phyloP scores from a whole-genome alignment of 2,888 invertebrate species.

The Netelia melanura region DNA sequence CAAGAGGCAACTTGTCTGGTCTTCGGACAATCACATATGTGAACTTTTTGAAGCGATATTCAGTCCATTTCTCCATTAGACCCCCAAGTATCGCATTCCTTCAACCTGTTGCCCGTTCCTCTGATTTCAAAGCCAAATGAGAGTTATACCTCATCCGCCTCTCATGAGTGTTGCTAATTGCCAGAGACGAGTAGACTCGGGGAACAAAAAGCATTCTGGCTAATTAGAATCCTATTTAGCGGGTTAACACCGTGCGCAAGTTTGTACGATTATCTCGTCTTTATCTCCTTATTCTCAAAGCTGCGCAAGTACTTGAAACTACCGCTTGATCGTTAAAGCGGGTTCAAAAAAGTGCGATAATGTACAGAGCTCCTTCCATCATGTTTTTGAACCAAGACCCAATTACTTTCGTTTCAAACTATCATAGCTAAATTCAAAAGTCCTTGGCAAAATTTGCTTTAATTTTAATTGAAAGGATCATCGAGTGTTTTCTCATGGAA shows the following conservation, averaged over 20 bases:
- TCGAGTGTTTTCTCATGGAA: not conserved
- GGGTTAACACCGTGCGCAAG: conserved; percentile 32
- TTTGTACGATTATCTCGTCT: not conserved
- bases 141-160: not conserved
- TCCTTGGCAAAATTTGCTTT: not conserved
- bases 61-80: not conserved
- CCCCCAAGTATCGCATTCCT: not conserved
- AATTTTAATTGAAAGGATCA: not conserved
- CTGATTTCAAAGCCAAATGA: not conserved
- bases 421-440: not conserved
- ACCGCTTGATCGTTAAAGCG: not conserved
- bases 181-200: conserved; percentile 2
- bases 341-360: not conserved
- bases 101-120: not conserved
- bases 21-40: not conserved
- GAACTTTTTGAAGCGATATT: not conserved
- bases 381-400: not conserved
- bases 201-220: conserved; percentile 37
- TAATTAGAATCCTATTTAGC: conserved; percentile 57
- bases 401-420: not conserved
- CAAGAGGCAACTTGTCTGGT: too few relatives aligned
- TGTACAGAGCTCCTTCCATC: not conserved
- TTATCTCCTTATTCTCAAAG: not conserved
- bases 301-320: not conserved
- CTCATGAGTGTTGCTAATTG: conserved; percentile 43